Evolutionary conservation across 1,140 invertebrate genomes (phyloP).

Genomic region (Cryptotermes secundus): DNA sequence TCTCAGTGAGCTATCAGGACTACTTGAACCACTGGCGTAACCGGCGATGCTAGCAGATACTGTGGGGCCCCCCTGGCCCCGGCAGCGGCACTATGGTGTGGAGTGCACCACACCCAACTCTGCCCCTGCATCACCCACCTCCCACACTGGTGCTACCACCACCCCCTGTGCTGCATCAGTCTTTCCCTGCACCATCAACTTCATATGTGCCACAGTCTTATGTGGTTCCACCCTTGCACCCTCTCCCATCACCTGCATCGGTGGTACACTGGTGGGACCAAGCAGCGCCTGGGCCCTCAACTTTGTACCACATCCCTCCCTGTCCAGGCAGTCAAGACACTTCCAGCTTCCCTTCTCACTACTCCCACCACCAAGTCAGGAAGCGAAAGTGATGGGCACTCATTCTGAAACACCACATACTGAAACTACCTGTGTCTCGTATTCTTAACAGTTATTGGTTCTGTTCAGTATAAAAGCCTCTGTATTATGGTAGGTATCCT

Average conservation of each 20-base stretch:
- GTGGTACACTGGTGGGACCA: conserved; percentile 33
- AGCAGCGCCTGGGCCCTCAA: conserved; percentile 24
- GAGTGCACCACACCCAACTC: conserved; percentile 27
- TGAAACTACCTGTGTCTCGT: neutral
- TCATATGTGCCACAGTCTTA: conserved; percentile 31
- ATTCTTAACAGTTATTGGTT: neutral
- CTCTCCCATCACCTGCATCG: conserved; percentile 27
- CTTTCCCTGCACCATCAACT: conserved; percentile 28
- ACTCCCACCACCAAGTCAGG: conserved; percentile 31
- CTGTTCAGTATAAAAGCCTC: neutral
- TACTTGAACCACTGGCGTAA: conserved; percentile 66
- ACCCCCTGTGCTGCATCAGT: conserved; percentile 23
- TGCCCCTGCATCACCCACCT: conserved; percentile 19
- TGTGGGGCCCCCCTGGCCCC: conserved; percentile 35
- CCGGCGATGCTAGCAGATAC: conserved; percentile 60
- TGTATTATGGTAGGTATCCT: neutral
- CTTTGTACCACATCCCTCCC: conserved; percentile 26
- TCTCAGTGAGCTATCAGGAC: conserved; percentile 80
- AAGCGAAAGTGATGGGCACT: conserved; percentile 30
- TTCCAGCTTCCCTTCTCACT: conserved; percentile 25
- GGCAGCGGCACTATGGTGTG: conserved; percentile 33
- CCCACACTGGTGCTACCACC: conserved; percentile 25
- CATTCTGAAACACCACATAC: neutral
- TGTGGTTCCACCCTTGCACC: conserved; percentile 30
- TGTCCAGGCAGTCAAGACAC: conserved; percentile 25